phyloP scores from a whole-genome alignment of 1,140 invertebrate genomes.

The Drosophila repleta region DNA sequence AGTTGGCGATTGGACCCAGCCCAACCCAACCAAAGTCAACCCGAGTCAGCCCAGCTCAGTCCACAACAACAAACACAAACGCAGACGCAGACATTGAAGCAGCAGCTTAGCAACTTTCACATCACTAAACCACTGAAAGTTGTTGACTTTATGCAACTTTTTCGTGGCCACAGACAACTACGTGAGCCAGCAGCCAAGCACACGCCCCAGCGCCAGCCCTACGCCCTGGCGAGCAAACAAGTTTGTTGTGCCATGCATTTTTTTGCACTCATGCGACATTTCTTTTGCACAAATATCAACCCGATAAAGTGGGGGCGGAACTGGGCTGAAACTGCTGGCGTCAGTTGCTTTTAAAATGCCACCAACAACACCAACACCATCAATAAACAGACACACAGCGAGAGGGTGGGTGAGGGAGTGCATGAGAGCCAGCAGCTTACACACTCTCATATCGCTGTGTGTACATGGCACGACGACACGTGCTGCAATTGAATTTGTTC shows the following conservation, averaged over 20 bases:
- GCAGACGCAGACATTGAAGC: constrained; percentile 22
- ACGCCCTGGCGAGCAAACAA: constrained; percentile 53
- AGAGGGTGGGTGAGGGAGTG: neutral
- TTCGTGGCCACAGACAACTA: constrained; percentile 80
- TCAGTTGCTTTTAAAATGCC: constrained; percentile 76
- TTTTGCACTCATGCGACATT: constrained; percentile 74
- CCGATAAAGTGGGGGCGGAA: constrained; percentile 57
- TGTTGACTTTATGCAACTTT: constrained; percentile 82
- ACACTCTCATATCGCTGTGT: constrained; percentile 39
- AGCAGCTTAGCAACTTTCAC: constrained; percentile 75
- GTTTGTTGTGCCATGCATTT: constrained; percentile 77
- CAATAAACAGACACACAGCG: constrained; percentile 14
- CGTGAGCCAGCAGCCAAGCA: constrained; percentile 54
- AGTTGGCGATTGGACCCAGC: neutral
- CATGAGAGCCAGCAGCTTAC: constrained; percentile 32
- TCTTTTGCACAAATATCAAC: constrained; percentile 73
- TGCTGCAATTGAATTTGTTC: constrained; percentile 80
- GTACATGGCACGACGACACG: constrained; percentile 72
- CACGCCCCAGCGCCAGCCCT: constrained; percentile 2
- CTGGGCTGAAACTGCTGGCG: constrained; percentile 68
- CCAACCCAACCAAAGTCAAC: no score
- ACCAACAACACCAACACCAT: constrained; percentile 30
- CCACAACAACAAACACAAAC: neutral
- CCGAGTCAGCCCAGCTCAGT: no score
- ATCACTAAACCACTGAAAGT: constrained; percentile 80